Conservation (phyloP, 2,113 vertebrate genomes). For the Phoxinus phoxinus region DNA sequence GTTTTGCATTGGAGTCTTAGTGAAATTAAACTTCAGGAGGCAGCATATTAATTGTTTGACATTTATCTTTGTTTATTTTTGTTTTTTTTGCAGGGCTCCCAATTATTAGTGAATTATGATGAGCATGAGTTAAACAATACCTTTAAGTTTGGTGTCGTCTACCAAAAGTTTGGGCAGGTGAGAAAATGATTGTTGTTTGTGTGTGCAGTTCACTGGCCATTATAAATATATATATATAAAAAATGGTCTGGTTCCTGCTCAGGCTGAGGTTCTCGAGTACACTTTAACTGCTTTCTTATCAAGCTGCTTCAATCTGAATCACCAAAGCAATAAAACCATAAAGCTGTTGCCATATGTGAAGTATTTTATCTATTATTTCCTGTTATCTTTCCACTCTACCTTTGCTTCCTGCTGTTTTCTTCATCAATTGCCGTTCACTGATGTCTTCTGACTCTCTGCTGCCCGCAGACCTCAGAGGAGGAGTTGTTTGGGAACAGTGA, state of each 20-base stretch:
- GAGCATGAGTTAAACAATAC: conserved; percentile 96
- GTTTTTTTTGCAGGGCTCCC: conserved; percentile 82
- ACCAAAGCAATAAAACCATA: neutral
- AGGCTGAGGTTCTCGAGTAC: neutral
- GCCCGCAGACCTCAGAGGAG: conserved; percentile 86
- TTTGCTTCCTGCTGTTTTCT: neutral
- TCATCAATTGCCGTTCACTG: neutral
- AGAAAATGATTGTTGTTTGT: conserved; percentile 40
- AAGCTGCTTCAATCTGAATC: conserved; percentile 18
- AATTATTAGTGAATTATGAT: conserved; percentile 91
- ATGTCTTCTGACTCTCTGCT: conserved; percentile 12
- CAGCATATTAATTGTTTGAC: neutral
- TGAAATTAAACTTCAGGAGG: neutral
- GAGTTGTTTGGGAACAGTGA: conserved; percentile 91
- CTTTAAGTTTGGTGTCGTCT: conserved; percentile 94
- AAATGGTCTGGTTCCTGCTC: neutral
- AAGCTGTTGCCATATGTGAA: neutral
- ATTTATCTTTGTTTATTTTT: neutral
- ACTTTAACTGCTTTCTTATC: conserved; percentile 4
- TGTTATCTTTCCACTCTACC: neutral
- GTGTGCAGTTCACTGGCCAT: neutral
- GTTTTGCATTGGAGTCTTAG: neutral
- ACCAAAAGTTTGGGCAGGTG: conserved; percentile 92
- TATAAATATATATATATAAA: neutral
- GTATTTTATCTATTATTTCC: neutral